Base-by-base conservation (phyloP, 2,888 invertebrate species). In the Spicauda simplicius region DNA sequence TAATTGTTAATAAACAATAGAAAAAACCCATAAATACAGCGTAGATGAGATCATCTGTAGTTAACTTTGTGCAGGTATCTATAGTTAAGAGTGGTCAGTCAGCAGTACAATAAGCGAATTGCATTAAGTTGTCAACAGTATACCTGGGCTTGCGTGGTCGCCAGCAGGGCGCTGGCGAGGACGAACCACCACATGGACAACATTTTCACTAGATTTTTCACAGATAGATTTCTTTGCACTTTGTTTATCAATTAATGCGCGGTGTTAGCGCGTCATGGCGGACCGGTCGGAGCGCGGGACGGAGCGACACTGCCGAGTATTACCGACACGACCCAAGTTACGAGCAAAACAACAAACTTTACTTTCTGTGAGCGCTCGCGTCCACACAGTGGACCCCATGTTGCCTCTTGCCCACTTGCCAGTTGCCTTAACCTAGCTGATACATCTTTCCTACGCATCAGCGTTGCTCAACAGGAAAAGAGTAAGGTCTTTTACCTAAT, bases 341-440 rank as follows among this genome's bases (percentile, higher is more conserved):
- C 76, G 76, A 76, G 76, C 73, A 79, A 79, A 81, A 84, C 82
- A 83, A 88, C 86, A 82, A 87, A 88, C 85, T 90, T 90, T 90
- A 91, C 90, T 91, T 91, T 92, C 89, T 78, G 91, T 79, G 77
- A 79, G 74, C 78, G 87, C 86, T 75, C 71, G 85, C 74, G 88
- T 85, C 79, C 85, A 91, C 86, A 90, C 69, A 66, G n/a, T n/a
- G n/a, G 68, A 63, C 59, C 62, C 70, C 65, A 70, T 69, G n/a
- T 18, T 50, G 50, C 16, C 1, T 69, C 54, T 66, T 20, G 52
- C 33, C 30, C n/a, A 14, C 45, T 45, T 7, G 50, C 10, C 10
- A 14, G 56, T 64, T 64, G 45, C 52, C 67, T 64, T 65, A 65
- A 65, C 65, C 59, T 59, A 59, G 54, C 65, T 52, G 52, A 57